Conservation (phyloP, 37 sponge, comb jelly and placozoan genomes). For the Aphrocallistes beatrix region DNA sequence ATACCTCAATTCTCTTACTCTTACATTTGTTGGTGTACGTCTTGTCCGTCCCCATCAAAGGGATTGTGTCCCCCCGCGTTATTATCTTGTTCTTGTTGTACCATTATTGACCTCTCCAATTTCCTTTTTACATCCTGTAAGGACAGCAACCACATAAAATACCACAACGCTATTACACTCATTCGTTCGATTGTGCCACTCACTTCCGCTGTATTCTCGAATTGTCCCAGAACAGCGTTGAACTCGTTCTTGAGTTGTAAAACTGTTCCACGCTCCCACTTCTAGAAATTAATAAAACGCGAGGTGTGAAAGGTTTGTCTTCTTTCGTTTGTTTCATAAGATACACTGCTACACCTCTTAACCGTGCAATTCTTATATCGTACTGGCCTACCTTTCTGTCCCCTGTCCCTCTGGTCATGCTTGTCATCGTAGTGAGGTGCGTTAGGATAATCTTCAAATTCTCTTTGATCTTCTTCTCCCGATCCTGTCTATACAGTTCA, state of each 20-base stretch:
- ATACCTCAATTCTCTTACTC: not conserved
- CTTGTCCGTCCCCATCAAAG: not conserved
- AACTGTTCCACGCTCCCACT: not conserved
- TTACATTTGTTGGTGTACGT: no score
- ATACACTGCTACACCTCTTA: no score
- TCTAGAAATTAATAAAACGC: no score
- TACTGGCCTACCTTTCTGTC: not conserved
- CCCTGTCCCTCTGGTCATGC: not conserved
- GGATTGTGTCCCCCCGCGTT: not conserved
- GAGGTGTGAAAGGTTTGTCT: no score
- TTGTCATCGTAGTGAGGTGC: not conserved
- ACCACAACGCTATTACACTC: no score
- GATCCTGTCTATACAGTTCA: not conserved
- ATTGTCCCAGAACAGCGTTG: not conserved
- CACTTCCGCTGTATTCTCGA: not conserved
- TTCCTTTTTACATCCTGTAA: not conserved
- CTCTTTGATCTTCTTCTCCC: not conserved
- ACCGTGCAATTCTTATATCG: no score
- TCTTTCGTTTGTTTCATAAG: no score
- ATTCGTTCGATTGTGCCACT: not conserved
- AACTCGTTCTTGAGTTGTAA: not conserved
- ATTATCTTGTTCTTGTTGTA: not conserved
- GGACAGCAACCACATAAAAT: no score
- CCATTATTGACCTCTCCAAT: not conserved
- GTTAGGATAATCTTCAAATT: not conserved